Evolutionary conservation across 2,797 vertebrate species (phyloP), one percentile per base, ranked within the genome.

Genomic region (Pampus argenteus): DNA sequence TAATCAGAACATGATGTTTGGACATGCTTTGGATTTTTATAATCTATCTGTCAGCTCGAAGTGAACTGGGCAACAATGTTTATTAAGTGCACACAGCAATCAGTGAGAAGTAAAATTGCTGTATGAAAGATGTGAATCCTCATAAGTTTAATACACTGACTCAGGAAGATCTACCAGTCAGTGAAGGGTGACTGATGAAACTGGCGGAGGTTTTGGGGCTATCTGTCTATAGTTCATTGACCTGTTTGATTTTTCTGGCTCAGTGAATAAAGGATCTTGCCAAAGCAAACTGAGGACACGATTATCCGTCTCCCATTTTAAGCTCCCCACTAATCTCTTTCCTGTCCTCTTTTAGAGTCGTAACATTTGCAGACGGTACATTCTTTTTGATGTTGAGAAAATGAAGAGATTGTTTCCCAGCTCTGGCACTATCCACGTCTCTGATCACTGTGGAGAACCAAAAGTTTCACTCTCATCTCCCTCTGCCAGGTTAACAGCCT

Each of bases 231-330:
- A 71, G 60, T 64, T 67, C 65, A 58, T 6, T 85, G 85, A 84
- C 81, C 72, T 67, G 65, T 76, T 71, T 83, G 73, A 82, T 87
- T 81, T 68, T 55, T 73, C 63, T 71, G 77, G 71, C 84, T 76
- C 34, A 23, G 74, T 17, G 3, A 62, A 65, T 15, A 60, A 26
- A 55, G 51, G 31, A 68, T 76, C 66, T 66, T 65, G 71, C 80
- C 79, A 83, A 85, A 86, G 84, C 79, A 79, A 87, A 83, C 67
- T 20, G 44, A 82, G 61, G 86, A 83, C 79, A 81, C 23, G 8
- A 83, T 78, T 81, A 76, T 84, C 74, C 54, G 61, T 73, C 75
- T 85, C 67, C 66, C 63, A 71, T 83, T 84, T 90, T 64, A 81
- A 74, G 68, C 72, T 71, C 60, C 48, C 9, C 56, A 56, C 70